Evolutionary conservation across 2,888 invertebrate genomes (phyloP), one percentile per base, ranked within the genome.

Genomic region (Tenthredo scrophulariae): DNA sequence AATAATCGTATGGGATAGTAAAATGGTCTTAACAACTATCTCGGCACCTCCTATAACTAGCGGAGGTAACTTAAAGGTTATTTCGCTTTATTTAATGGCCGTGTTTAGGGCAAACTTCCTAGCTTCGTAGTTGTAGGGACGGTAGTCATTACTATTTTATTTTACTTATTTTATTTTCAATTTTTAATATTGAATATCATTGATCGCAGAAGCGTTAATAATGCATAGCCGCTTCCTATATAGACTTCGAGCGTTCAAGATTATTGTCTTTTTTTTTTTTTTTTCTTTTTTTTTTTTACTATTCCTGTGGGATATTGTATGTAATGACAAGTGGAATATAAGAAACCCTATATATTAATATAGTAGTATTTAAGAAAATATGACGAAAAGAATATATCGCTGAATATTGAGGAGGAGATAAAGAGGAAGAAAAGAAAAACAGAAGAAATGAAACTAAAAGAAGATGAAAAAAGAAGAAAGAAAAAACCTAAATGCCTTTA

Each of bases 61-160:
- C 33, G 43, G 67, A 67, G 15, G 83, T 22, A 46, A 67, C 77
- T 43, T 33, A 13, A 70, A 67, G 67, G 50, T 83, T 50, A 83
- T 50, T 70, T 67, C 26, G 46, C 46, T 85, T 79, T 54, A 50
- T 72, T 85, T 75, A 58, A 74, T 72, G 54, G 40, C 85, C 79
- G 46, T 67, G 50, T 83, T 22, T 22, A 83, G 67, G 65, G 67
- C 50, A 50, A 65, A 86, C 77, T 82, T 87, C 84, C 86, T 87
- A 86, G 86, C 87, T 88, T 87, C 84, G 85, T 88, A 89, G 88
- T 87, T 83, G 86, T 88, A 89, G 87, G 86, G 86, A 87, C 83
- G 86, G 86, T 90, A 67, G 84, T 86, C 86, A 85, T 88, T 87
- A 88, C 87, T 84, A 87, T 87, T 84, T 72, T 86, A 62, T 87